Base-by-base conservation (phyloP, 2,888 invertebrate genomes). In the Mesorhabditis spiculigera region DNA sequence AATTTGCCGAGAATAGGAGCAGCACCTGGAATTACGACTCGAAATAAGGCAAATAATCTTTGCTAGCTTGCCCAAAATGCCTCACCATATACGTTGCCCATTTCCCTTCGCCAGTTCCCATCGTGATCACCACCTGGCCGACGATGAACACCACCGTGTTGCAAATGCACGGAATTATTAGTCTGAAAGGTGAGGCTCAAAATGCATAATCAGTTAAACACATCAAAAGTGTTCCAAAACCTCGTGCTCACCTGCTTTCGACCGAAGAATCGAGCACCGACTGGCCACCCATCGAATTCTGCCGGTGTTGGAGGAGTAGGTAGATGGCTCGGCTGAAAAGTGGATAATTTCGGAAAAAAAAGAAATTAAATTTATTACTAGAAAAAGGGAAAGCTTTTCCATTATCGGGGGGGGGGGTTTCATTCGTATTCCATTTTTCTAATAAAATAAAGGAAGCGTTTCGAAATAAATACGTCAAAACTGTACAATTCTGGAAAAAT, bases 31-130 rank as follows among this genome's bases (percentile, higher is more conserved):
- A 50, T 13, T 50, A 13, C 58, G 58, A 50, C 10, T 50, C n/a
- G 58, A 10, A 50, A 50, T 50, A 13, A 13, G 1, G n/a, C n/a
- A 10, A 13, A 50, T 13, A 50, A 50, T n/a, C 58, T 50, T 3
- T 50, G 28, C 28, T 28, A 28, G 28, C 3, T 28, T 28, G 3
- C 28, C 28, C 28, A 28, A 28, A 28, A 28, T n/a, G 10, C 8
- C 58, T 77, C 5, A 78, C 77, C 6, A 76, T 78, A 73, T 81
- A 83, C 8, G 82, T 82, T n/a, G 83, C 83, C 83, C 83, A 83
- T 72, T 81, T 82, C 45, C 83, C 83, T 68, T 82, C 82, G 16
- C 83, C 83, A 0, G 83, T 83, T 42, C 83, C 83, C n/a, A 82
- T 77, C 16, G 83, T 83, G 43, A 83, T 83, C 28, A 84, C 74